Base-by-base conservation (phyloP, 2,797 vertebrate genomes). In the Melanotaenia trifasciata region DNA sequence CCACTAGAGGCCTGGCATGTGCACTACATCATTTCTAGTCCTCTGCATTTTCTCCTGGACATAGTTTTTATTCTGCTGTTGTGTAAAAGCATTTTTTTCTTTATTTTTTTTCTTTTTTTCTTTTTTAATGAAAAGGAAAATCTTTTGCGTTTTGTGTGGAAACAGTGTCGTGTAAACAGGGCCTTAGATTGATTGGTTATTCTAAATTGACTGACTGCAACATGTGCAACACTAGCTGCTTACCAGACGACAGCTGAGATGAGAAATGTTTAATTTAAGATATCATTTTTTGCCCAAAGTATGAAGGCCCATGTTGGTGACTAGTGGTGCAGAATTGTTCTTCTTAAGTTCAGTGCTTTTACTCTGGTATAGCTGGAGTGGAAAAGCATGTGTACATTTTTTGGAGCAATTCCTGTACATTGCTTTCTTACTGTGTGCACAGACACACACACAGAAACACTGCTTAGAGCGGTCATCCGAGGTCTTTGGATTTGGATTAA, bases 401-500 rank as follows among this genome's bases (percentile, higher is more conserved):
- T 11, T 24, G 51, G 51, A 54, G 14, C 5, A n/a, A 14, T 54
- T 54, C 4, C 51, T 54, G 11, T 28, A 54, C 51, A 13, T 54
- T 54, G 4, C 6, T 54, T 54, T 28, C 51, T 26, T 53, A 22
- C 10, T 30, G 26, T 16, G 53, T 28, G 58, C 16, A 54, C n/a
- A 40, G 22, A 36, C 14, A 40, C 14, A 13, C 16, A 33, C 13
- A 54, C 33, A 9, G 20, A 47, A 12, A 32, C 12, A 14, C 22
- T 62, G 3, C 28, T 67, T 16, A 45, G 1, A 43, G 18, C 11
- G 16, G 40, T 68, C 45, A 58, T 3, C 14, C 22, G 36, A 28
- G 64, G 28, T 67, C 53, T 64, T 35, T 56, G 28, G 59, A 45
- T 70, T 61, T 62, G 54, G 47, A 73, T 76, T 53, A 60, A 59